These are phyloP conservation scores for Lepidocolaptes lacrymiger DNA, from an alignment of 2,797 vertebrate genomes.

Conservation along the genomic window DNA sequence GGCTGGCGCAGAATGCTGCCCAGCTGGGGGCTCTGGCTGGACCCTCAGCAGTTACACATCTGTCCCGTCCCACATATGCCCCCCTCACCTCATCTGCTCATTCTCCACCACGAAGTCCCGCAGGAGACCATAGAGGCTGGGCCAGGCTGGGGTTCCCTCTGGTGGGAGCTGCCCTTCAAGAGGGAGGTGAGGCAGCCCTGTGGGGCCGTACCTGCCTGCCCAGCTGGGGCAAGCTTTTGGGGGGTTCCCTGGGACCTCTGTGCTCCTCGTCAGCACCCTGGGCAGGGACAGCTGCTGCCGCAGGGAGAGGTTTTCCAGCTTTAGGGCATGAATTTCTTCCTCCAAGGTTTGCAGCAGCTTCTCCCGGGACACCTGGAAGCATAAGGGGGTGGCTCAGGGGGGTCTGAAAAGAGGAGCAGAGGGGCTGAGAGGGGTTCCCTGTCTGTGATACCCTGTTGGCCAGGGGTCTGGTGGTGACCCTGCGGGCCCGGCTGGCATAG, in stretches of 20 bases:
- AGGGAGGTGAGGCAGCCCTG: background rate
- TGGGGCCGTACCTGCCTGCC: background rate
- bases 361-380: constrained; percentile 17
- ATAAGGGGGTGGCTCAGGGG: background rate
- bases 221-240: background rate
- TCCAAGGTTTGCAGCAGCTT: constrained; percentile 66
- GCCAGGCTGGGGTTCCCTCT: constrained; percentile 46
- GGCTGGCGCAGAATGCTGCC: background rate
- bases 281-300: constrained; percentile 66
- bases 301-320: constrained; percentile 72
- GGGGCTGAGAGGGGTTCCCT: background rate
- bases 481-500: constrained; percentile 75
- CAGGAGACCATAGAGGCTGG: constrained; percentile 72
- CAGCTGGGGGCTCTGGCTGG: background rate
- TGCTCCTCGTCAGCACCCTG: background rate
- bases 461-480: constrained; percentile 72
- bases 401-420: background rate
- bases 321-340: constrained; percentile 62
- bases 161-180: background rate
- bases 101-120: constrained; percentile 78
- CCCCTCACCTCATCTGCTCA: constrained; percentile 68
- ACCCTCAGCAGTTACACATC: background rate
- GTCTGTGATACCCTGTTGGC: constrained; percentile 57
- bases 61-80: background rate
- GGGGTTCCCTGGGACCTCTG: fast-evolving